Evolutionary conservation across 2,797 vertebrate species (phyloP), one percentile per base, ranked within the genome.

Genomic region (Enteromius anoplus): DNA sequence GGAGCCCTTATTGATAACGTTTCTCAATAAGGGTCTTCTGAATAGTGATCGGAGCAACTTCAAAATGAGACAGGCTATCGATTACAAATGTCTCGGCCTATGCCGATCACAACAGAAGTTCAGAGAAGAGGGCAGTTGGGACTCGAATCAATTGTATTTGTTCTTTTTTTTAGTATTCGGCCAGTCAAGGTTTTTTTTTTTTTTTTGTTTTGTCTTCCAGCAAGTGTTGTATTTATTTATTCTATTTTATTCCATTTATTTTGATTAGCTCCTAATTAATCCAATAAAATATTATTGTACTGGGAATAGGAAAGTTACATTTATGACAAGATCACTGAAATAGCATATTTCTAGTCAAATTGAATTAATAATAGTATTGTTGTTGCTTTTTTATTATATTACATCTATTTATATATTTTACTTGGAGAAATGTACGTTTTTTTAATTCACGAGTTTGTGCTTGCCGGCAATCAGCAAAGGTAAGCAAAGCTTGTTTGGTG

Each of bases 1-100:
- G 66, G 75, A 83, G 65, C 73, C 66, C 62, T 70, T 77, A 83
- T 83, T 78, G 82, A 83, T 78, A 70, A 70, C 49, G 34, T 23
- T 76, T 76, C 73, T 83, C 73, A 76, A 77, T 69, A 34, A 70
- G 64, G 69, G 51, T 53, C 72, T 76, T 66, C 23, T 55, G 73
- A 83, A 76, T 82, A 40, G 45, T 53, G 60, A 82, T 83, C 23
- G 11, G 73, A 77, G 23, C 53, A 78, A 68, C 75, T 78, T 71
- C 40, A 62, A 49, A 71, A 83, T 49, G 53, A 70, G 73, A 49
- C 65, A 1, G 12, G 0, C 11, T 47, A 70, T 83, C 1, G 73
- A 77, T 49, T 32, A 32, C 19, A 78, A 60, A 78, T 60, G 65
- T 62, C 75, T 77, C 65, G 17, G 32, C 53, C 80, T n/a, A 12